Base-by-base conservation (phyloP, 1,140 invertebrate species). In the Gonioctena quinquepunctata region DNA sequence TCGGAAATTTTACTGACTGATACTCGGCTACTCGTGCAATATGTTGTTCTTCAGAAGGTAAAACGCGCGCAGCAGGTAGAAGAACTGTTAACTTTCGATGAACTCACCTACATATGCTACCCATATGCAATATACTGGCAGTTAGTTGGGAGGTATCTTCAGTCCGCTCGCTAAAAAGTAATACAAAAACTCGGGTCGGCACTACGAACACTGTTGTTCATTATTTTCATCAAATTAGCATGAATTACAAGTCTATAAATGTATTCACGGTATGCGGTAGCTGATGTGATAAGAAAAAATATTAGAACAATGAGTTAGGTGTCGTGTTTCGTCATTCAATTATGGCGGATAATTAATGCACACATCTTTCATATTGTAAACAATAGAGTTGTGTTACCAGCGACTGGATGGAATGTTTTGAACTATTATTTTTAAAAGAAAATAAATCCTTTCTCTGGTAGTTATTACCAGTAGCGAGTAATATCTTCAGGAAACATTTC, bases 201-300 rank as follows among this genome's bases (percentile, higher is more conserved):
- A 42, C 33, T 42, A n/a, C 33, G 33, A n/a, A n/a, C n/a, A n/a
- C n/a, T n/a, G n/a, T n/a, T n/a, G n/a, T n/a, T 42, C 33, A 42
- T 42, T 42, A 42, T 42, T 13, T 42, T 42, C 33, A 42, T 42
- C 7, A 42, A 42, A 42, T 42, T 42, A 42, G 33, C 13, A 42
- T 42, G 33, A 42, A 42, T 42, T 42, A 42, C 33, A 42, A 57
- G 21, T 21, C 25, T 21, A 57, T 57, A 57, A 57, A 57, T 57
- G 25, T 57, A 57, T 57, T 21, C 54, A 54, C 22, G 22, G 52
- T 23, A 57, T 57, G 22, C 22, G 54, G 16, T 57, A 18, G 25
- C 54, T 57, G 54, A 57, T 57, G 54, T 23, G 54, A 57, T 57
- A 57, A 57, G 33, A 42, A 57, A 57, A 23, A 57, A 49, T 49